phyloP scores from a whole-genome alignment of 2,113 vertebrate species.

The Anser cygnoides region DNA sequence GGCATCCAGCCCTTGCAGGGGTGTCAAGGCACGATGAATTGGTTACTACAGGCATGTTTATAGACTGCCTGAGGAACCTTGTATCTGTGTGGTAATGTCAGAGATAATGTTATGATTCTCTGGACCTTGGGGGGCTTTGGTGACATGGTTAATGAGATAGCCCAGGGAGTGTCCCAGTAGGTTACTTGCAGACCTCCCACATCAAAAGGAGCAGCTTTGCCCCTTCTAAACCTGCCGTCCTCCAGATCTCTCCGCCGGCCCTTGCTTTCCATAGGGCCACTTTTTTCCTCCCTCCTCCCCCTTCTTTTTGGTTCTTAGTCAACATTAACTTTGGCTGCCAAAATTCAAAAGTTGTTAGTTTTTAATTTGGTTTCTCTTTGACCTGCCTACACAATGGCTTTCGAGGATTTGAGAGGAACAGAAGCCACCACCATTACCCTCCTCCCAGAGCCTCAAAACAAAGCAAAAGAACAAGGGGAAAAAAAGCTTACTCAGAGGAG shows the following conservation, averaged over 20 bases:
- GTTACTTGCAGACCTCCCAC: conserved; percentile 94
- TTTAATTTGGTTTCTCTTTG: conserved; percentile 76
- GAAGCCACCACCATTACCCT: not conserved
- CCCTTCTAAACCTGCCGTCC: conserved; percentile 70
- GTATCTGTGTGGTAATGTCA: conserved; percentile 94
- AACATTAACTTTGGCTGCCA: conserved; percentile 74
- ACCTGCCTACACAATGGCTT: conserved; percentile 69
- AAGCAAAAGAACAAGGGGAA: not conserved
- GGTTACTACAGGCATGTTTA: conserved; percentile 91
- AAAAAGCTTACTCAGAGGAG: not conserved
- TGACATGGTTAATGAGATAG: conserved; percentile 98
- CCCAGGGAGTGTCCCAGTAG: conserved; percentile 88
- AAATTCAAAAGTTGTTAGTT: conserved; percentile 78
- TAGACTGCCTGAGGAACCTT: conserved; percentile 88
- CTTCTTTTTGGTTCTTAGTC: conserved; percentile 68
- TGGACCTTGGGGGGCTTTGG: conserved; percentile 91
- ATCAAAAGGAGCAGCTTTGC: conserved; percentile 88
- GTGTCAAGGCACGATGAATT: conserved; percentile 87
- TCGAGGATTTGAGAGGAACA: conserved; percentile 26
- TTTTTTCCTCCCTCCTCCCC: not conserved
- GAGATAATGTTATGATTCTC: conserved; percentile 97
- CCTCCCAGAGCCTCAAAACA: not conserved
- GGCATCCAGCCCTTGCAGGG: conserved; percentile 83
- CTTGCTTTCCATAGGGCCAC: conserved; percentile 63
- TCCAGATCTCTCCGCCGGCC: conserved; percentile 77